Percentiles rank a stretch among this genome's conserved stretches.
phyloP scores from a whole-genome alignment of 2,797 vertebrate species.

The Petrocephalus schoutedeni region DNA sequence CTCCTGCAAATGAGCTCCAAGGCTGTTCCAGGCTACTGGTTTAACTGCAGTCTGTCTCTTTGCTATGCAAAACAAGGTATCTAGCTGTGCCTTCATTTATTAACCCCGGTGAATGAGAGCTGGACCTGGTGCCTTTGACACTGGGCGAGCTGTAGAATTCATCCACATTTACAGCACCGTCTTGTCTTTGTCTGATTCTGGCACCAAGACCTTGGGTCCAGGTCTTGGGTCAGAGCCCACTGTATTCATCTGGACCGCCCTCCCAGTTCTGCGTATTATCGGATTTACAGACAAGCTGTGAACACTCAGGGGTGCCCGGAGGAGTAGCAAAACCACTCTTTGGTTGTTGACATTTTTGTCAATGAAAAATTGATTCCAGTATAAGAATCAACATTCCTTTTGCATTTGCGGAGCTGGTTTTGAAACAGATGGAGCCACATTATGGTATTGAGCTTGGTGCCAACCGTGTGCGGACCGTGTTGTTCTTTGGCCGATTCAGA shows the following conservation, averaged over 20 bases:
- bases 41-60: conserved; percentile 4
- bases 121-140: conserved; percentile 29
- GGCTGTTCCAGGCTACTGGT: conserved; percentile 30
- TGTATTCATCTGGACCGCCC: not conserved
- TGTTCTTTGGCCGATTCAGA: not conserved
- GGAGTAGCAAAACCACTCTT: not conserved
- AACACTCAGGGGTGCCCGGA: not conserved
- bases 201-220: not conserved
- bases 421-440: not conserved
- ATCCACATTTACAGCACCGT: not conserved
- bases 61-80: conserved; percentile 32
- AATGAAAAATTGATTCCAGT: conserved; percentile 1
- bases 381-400: not conserved
- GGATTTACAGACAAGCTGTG: not conserved
- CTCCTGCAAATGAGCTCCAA: conserved; percentile 43
- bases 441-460: not conserved
- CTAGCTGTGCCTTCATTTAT: conserved; percentile 16
- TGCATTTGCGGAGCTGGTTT: not conserved
- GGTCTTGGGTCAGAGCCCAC: not conserved
- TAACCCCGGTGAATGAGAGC: conserved; percentile 22
- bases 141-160: conserved; percentile 40
- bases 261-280: not conserved
- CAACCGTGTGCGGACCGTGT: not conserved
- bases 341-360: not conserved
- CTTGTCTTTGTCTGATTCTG: not conserved